Percentiles rank a stretch among this genome's conserved stretches.
Evolutionary conservation across 2,888 invertebrate species (phyloP).

Genomic region (Dorcus parallelipipedus): DNA sequence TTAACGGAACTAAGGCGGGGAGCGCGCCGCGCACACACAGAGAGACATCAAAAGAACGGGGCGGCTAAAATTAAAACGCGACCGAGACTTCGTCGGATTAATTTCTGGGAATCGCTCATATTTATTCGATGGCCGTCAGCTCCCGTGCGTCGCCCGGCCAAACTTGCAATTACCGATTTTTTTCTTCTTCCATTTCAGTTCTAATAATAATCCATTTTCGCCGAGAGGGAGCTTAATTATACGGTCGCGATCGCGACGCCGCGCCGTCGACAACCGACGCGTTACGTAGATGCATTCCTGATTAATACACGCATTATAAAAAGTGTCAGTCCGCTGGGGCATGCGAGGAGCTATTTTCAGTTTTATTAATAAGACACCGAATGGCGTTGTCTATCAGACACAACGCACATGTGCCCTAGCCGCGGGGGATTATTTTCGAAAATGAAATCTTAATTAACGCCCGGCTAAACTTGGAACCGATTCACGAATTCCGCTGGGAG

Average conservation of each 20-base stretch:
- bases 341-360: conserved; percentile 41
- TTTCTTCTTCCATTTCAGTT: background rate
- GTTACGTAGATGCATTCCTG: conserved; percentile 37
- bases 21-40: conserved; percentile 32
- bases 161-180: background rate
- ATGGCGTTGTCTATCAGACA: conserved; percentile 46
- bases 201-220: conserved; percentile 27
- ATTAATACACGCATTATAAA: conserved; percentile 43
- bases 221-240: too few species aligned
- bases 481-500: too few species aligned
- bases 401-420: conserved; percentile 25
- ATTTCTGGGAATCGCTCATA: conserved; percentile 49
- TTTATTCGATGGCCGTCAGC: conserved; percentile 37
- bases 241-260: background rate
- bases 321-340: conserved; percentile 40
- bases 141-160: background rate
- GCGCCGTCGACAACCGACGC: conserved; percentile 15
- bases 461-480: too few species aligned
- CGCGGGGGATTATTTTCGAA: conserved; percentile 27
- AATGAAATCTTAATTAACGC: conserved; percentile 17
- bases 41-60: conserved; percentile 45
- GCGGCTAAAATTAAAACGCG: conserved; percentile 48
- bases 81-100: conserved; percentile 45
- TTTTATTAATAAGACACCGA: conserved; percentile 48
- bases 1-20: conserved; percentile 28